Evolutionary conservation across 1,140 invertebrate genomes (phyloP).

Genomic region (Spodoptera litura): DNA sequence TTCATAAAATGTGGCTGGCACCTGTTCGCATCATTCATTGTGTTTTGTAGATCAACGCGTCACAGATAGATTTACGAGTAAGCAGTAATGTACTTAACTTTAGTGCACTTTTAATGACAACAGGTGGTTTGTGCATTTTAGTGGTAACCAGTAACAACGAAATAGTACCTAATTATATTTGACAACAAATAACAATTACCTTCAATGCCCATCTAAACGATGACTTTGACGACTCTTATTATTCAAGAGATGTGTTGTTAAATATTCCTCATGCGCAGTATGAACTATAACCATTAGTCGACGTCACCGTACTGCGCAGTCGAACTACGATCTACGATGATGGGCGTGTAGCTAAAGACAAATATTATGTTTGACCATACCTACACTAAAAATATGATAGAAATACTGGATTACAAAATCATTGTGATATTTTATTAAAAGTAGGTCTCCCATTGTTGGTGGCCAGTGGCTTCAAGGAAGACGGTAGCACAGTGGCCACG

Average conservation of each 20-base stretch:
- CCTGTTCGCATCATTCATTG: background rate
- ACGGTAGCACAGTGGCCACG: too few species aligned
- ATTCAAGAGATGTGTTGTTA: conserved; percentile 6
- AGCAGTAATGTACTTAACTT: background rate
- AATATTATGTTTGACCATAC: background rate
- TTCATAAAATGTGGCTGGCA: conserved; percentile 15
- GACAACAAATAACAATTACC: background rate
- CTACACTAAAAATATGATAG: too few species aligned
- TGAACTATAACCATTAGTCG: background rate
- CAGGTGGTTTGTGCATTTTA: background rate
- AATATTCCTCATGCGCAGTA: conserved; percentile 14
- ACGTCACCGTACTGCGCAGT: conserved; percentile 18
- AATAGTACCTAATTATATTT: background rate
- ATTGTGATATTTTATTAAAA: too few species aligned
- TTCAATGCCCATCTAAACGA: background rate
- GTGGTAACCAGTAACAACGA: too few species aligned
- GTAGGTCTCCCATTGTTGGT: too few species aligned
- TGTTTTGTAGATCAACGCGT: background rate
- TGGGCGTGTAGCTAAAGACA: conserved; percentile 1
- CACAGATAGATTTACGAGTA: conserved; percentile 3
- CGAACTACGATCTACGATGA: background rate
- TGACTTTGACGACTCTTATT: background rate
- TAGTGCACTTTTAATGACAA: conserved; percentile 8
- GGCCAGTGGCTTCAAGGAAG: too few species aligned
- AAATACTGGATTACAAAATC: too few species aligned